Conservation (phyloP, 2,113 vertebrate species). For the Solea solea region DNA sequence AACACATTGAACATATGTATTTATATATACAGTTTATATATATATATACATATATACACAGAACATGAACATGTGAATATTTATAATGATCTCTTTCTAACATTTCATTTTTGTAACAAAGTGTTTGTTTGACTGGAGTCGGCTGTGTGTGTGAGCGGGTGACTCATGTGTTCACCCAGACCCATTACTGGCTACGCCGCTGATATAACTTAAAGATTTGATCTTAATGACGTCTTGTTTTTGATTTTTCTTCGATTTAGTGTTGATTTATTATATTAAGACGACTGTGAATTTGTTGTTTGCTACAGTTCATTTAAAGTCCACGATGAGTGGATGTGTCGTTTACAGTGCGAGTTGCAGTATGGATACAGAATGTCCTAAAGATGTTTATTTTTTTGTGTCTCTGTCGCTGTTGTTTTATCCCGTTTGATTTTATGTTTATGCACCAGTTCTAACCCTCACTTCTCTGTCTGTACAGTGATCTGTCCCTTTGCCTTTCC, state of each 20-base stretch:
- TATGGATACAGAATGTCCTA: conserved; percentile 35
- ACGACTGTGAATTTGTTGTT: conserved; percentile 28
- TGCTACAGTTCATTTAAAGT: conserved; percentile 31
- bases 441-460: background rate
- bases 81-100: too few relatives aligned
- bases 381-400: background rate
- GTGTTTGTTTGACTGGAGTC: too few relatives aligned
- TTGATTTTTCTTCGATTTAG: background rate
- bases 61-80: too few relatives aligned
- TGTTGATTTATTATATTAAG: background rate
- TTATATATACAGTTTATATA: too few relatives aligned
- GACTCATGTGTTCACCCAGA: too few relatives aligned
- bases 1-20: too few relatives aligned
- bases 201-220: too few relatives aligned
- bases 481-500: conserved; percentile 20
- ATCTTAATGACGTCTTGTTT: too few relatives aligned
- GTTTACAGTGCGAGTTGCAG: conserved; percentile 31
- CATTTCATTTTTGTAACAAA: too few relatives aligned
- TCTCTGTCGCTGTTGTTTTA: conserved; percentile 16
- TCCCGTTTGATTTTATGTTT: conserved; percentile 19
- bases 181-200: too few relatives aligned
- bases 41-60: too few relatives aligned
- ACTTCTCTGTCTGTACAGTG: conserved; percentile 35
- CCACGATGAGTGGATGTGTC: conserved; percentile 30
- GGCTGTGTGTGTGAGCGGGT: too few relatives aligned